A percentile compares a stretch with the other conserved stretches of the same genome.
phyloP scores from a whole-genome alignment of 2,797 vertebrate genomes.

The Sus cebifrons region DNA sequence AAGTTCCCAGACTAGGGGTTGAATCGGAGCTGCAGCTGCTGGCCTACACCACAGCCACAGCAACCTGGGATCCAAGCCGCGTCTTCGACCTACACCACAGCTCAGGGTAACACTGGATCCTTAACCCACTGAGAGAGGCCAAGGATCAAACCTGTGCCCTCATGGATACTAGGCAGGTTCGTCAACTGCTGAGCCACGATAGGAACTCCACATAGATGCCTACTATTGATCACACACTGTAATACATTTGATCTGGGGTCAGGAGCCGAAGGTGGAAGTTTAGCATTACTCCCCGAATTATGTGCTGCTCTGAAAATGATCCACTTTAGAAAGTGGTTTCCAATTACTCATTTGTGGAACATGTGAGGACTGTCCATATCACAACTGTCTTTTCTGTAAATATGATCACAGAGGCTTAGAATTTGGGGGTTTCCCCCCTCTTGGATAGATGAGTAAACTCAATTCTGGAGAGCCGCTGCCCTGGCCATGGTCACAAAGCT shows the following conservation, averaged over 20 bases:
- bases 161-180: too few relatives aligned
- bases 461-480: not conserved
- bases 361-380: not conserved
- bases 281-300: not conserved
- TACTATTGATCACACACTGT: not conserved
- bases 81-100: too few relatives aligned
- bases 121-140: too few relatives aligned
- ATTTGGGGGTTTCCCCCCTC: not conserved
- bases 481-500: not conserved
- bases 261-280: not conserved
- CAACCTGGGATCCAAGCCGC: too few relatives aligned
- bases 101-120: too few relatives aligned
- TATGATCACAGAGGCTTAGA: not conserved
- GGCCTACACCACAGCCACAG: too few relatives aligned
- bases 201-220: too few relatives aligned
- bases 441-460: not conserved
- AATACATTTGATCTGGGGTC: slow-evolving; percentile 31
- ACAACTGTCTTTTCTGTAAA: not conserved
- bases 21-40: too few relatives aligned
- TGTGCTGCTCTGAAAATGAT: slow-evolving; percentile 16
- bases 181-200: too few relatives aligned
- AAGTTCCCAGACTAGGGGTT: too few relatives aligned
- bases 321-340: slow-evolving; percentile 39
- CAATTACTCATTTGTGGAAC: not conserved
- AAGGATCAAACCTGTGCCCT: too few relatives aligned